Base-by-base conservation (phyloP, 2,797 vertebrate genomes). In the Orestias chungarensis region DNA sequence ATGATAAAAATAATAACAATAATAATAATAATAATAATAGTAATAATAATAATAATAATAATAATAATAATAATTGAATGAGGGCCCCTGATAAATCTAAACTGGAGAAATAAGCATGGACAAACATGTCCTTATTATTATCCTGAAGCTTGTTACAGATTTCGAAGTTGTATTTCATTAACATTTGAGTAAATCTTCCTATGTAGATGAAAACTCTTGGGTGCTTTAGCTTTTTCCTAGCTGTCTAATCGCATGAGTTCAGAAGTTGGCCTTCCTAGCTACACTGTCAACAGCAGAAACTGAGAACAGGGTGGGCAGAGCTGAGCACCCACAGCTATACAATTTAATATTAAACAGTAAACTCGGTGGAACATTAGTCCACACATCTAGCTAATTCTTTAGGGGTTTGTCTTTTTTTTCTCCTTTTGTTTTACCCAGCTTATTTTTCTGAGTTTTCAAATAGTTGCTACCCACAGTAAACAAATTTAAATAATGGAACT, bases 291-390 rank as follows among this genome's bases (percentile, higher is more conserved):
- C 33, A 83, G 68, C 46, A 74, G 54, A 74, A 73, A 68, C 12
- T 18, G 38, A 66, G 66, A 78, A 62, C 70, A 70, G 23, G 15
- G 54, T 44, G 35, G 65, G 43, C 44, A 52, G 70, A 79, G 67
- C 74, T 73, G 72, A 81, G 55, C 49, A 73, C 79, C 64, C 74
- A 18, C 55, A 83, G 86, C 70, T 23, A 69, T 77, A 70, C 35
- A 66, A 82, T 80, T 81, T 81, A 64, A 64, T 33, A 44, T 70
- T 52, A 43, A 67, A 70, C 3, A 50, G 80, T 69, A 64, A 64
- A 27, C 62, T 74, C 59, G 66, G n/a, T 67, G 57, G 50, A 75
- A 64, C 44, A 66, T 79, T 71, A 77, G 42, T 9, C 20, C 40
- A 44, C 50, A 70, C 72, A 77, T 75, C 43, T 8, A 33, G 79